Evolutionary conservation across 1,140 invertebrate genomes (phyloP).

Genomic region (Brachionus manjavacas): DNA sequence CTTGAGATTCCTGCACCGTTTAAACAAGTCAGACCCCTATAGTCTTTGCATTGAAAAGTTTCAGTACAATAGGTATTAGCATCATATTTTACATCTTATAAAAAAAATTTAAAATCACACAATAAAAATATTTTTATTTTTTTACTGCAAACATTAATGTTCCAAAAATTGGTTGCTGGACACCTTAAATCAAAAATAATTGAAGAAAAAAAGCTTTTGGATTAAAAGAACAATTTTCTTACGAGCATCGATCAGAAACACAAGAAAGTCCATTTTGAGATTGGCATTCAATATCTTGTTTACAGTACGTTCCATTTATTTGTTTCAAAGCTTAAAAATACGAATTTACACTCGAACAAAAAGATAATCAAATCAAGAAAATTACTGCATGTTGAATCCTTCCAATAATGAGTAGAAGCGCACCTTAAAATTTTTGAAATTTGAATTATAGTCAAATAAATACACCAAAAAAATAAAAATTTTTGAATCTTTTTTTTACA

Average conservation of each 20-base stretch:
- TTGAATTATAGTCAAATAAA: neutral
- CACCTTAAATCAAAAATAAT: neutral
- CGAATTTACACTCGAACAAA: neutral
- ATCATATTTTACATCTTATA: neutral
- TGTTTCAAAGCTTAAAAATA: conserved; percentile 15
- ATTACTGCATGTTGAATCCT: neutral
- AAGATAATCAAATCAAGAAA: neutral
- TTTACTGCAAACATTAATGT: neutral
- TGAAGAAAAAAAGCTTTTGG: neutral
- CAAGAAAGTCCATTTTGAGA: neutral
- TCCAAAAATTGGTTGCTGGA: neutral
- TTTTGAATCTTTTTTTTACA: neutral
- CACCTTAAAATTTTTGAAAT: neutral
- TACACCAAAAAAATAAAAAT: too few species aligned
- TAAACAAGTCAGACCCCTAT: neutral
- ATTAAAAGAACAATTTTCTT: neutral
- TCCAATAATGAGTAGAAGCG: neutral
- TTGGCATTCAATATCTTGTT: neutral
- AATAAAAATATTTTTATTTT: neutral
- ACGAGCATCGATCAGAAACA: neutral
- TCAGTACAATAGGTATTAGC: neutral
- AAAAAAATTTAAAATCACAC: neutral
- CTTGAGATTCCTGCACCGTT: neutral
- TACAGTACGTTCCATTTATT: conserved; percentile 17
- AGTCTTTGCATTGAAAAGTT: conserved; percentile 31